Evolutionary conservation across 2,113 vertebrate genomes (phyloP).

Genomic region (Halichoerus grypus): DNA sequence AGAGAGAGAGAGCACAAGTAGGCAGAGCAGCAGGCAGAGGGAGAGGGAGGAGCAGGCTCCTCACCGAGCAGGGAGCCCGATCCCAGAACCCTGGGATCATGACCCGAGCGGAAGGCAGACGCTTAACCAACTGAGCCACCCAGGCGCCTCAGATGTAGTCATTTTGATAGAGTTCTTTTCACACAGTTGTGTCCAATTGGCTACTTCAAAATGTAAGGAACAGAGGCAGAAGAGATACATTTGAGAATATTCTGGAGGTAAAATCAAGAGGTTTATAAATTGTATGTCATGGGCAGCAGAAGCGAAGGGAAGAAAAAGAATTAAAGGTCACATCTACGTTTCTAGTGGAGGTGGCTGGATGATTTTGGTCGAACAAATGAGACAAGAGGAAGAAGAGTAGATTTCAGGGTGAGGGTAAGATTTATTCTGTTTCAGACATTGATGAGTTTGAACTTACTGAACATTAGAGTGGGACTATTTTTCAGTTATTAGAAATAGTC

Average conservation of each 20-base stretch:
- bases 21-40: too few relatives aligned
- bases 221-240: neutral
- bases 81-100: too few relatives aligned
- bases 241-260: neutral
- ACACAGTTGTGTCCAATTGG: neutral
- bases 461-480: neutral
- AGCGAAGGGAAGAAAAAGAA: neutral
- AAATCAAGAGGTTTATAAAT: neutral
- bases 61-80: too few relatives aligned
- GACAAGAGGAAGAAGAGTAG: neutral
- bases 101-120: too few relatives aligned
- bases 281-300: neutral
- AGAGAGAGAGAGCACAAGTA: too few relatives aligned
- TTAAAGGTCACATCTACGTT: neutral
- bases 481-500: slow-evolving; percentile 2
- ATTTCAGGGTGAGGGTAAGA: neutral
- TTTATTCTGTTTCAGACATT: neutral
- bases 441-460: slow-evolving; percentile 29
- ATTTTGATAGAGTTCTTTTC: neutral
- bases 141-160: neutral
- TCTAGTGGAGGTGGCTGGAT: neutral
- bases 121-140: too few relatives aligned
- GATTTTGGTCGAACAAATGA: neutral
- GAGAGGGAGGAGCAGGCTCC: too few relatives aligned
- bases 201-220: neutral